Evolutionary conservation across 2,113 vertebrate species (phyloP), one percentile per base, ranked within the genome.

Genomic region (Chinchilla lanigera): DNA sequence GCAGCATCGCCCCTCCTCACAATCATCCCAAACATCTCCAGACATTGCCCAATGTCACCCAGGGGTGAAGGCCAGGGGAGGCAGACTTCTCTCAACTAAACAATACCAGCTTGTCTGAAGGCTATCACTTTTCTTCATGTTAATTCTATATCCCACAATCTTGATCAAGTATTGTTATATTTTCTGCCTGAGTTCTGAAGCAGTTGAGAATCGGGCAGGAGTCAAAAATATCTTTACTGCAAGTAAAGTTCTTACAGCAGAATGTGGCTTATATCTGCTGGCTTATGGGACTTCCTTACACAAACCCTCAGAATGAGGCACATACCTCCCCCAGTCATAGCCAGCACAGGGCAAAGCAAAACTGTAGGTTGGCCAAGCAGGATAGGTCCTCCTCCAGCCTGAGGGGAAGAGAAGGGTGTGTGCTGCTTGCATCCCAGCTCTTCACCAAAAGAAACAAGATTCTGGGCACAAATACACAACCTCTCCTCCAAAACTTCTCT

Each of bases 401-500:
- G 47, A 82, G 35, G 14, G 28, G 33, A 38, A 65, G 47, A 58
- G 10, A 60, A 90, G n/a, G 11, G 67, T 20, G 47, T 24, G 17
- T 80, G 30, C 26, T n/a, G 35, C 22, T 38, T 61, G 3, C 28
- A 65, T 11, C 52, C 81, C 50, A 28, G 4, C 17, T 93, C 47
- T 67, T 87, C 20, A 11, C 58, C 91, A 83, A 77, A 61, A 86
- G 60, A 52, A 92, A 67, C 35, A n/a, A 41, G 26, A 90, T 3
- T 47, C 10, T n/a, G 58, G 30, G 60, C 60, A 71, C 47, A 30
- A 86, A 56, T 71, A 56, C 7, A 33, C 52, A 90, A 1, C 38
- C 89, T 69, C 30, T 81, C 75, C 50, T 90, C 63, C 92, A 86
- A 90, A 73, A 93, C 30, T 58, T 44, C 6, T 77, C 50, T 87